A percentile compares a stretch with the other conserved stretches of the same genome.
These are phyloP conservation scores for Eretmocerus hayati DNA, from an alignment of 2,888 invertebrate genomes.

Conservation along the genomic window DNA sequence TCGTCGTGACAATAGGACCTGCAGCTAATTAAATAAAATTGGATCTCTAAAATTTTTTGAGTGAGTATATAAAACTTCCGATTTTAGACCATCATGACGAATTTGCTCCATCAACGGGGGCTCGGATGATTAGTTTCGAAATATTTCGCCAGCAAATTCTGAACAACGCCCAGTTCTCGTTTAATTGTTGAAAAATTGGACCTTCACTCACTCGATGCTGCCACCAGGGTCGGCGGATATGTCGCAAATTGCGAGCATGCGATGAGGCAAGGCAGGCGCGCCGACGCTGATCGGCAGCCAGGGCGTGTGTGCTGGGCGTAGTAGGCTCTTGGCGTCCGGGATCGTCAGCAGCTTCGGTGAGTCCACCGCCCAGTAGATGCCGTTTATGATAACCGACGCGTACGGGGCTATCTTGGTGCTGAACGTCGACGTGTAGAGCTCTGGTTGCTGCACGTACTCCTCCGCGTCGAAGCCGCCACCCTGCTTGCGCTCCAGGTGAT, in stretches of 20 bases:
- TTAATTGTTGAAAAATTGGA: too few relatives aligned
- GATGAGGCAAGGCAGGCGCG: constrained; percentile 79
- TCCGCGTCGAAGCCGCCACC: constrained; percentile 87
- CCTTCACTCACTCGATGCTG: constrained; percentile 71
- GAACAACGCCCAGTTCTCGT: too few relatives aligned
- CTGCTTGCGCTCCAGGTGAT: constrained; percentile 87
- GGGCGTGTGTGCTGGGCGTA: constrained; percentile 82
- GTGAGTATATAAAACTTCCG: too few relatives aligned
- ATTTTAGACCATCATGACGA: too few relatives aligned
- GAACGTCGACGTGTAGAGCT: constrained; percentile 91
- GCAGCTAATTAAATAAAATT: too few relatives aligned
- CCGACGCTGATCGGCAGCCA: constrained; percentile 88
- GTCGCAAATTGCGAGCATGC: constrained; percentile 94
- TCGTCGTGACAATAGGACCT: too few relatives aligned
- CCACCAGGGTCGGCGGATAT: constrained; percentile 99
- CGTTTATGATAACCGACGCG: constrained; percentile 93
- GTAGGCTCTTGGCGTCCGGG: constrained; percentile 92
- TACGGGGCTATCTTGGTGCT: constrained; percentile 96
- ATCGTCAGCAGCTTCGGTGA: constrained; percentile 94
- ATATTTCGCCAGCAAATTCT: too few relatives aligned
- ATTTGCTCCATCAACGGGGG: too few relatives aligned
- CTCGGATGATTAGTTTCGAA: too few relatives aligned
- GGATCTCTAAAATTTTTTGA: too few relatives aligned
- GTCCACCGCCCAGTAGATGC: constrained; percentile 98
- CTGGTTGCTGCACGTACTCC: constrained; percentile 89